These are phyloP conservation scores for Mycetomoellerius zeteki DNA, from an alignment of 1,140 invertebrate species.

Conservation along the genomic window DNA sequence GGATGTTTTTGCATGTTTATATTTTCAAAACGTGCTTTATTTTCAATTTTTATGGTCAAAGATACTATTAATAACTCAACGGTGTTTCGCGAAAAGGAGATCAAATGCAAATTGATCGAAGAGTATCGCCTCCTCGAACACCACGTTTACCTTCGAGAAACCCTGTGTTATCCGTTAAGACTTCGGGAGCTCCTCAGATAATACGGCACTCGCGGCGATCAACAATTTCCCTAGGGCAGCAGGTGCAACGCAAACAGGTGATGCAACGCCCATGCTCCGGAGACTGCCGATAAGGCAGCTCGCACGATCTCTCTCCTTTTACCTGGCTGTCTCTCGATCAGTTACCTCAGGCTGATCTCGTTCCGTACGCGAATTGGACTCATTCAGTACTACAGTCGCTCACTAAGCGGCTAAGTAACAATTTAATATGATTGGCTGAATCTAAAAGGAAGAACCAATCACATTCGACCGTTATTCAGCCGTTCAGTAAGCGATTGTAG, in stretches of 20 bases:
- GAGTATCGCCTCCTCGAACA: not conserved
- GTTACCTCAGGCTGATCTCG: constrained; percentile 44
- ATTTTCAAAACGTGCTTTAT: not conserved
- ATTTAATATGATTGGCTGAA: too few relatives aligned
- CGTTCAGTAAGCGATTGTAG: too few relatives aligned
- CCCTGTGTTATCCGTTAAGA: constrained; percentile 13
- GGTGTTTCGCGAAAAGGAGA: not conserved
- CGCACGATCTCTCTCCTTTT: constrained; percentile 2
- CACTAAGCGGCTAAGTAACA: too few relatives aligned
- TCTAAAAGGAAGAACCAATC: too few relatives aligned
- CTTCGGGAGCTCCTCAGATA: constrained; percentile 5
- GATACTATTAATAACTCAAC: not conserved
- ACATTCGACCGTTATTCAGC: too few relatives aligned
- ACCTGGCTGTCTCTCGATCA: not conserved
- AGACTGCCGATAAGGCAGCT: constrained; percentile 31
- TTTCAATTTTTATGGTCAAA: not conserved
- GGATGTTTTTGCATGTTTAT: too few relatives aligned
- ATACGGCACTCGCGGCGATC: not conserved
- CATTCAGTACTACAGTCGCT: too few relatives aligned
- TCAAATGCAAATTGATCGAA: not conserved
- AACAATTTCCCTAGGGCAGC: not conserved
- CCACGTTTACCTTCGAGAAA: not conserved
- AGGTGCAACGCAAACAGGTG: constrained; percentile 55
- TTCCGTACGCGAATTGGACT: not conserved
- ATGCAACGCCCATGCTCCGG: not conserved